Evolutionary conservation across 2,797 vertebrate species (phyloP), one percentile per base, ranked within the genome.

Genomic region (Micropoecilia bifurca): DNA sequence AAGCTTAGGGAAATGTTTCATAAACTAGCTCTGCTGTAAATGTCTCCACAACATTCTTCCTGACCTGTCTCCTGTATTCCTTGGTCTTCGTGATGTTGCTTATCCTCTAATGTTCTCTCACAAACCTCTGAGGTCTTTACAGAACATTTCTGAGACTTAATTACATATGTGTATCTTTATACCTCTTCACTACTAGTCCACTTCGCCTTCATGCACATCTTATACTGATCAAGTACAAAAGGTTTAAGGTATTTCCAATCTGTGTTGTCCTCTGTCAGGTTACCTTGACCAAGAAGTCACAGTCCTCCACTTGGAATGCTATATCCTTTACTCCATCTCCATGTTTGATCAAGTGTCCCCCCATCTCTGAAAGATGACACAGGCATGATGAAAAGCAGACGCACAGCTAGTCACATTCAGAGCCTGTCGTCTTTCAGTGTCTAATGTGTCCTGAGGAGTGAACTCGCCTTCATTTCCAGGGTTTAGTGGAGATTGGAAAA

Each of bases 271-370:
- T 57, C 7, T n/a, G n/a, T 20, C 25, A 16, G 30, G 20, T 86
- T 94, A 97, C 96, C 96, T 97, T 94, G 77, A 96, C 77, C 88
- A 97, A 82, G 88, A 93, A 96, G 74, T 96, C 96, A 87, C 95
- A 96, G 91, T 97, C 95, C 90, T 97, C 96, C 83, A 97, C 96
- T 77, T 96, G 95, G 88, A 97, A 97, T 13, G 96, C 93, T 0
- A 97, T 81, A 84, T 97, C 96, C 90, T 96, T 97, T 71, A 95
- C 96, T 36, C 91, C 94, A 14, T 97, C 96, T 43, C 96, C 96
- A 5, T 97, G 96, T 74, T 96, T 96, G 0, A 95, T 90, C 80
- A 96, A 47, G 87, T 96, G 94, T 7, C 92, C 77, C 5, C 96
- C 96, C 83, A 97, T 95, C 79, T 93, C 96, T 97, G 84, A 72